Base-by-base conservation (phyloP, 1,140 invertebrate genomes). In the Muscidifurax raptorellus region DNA sequence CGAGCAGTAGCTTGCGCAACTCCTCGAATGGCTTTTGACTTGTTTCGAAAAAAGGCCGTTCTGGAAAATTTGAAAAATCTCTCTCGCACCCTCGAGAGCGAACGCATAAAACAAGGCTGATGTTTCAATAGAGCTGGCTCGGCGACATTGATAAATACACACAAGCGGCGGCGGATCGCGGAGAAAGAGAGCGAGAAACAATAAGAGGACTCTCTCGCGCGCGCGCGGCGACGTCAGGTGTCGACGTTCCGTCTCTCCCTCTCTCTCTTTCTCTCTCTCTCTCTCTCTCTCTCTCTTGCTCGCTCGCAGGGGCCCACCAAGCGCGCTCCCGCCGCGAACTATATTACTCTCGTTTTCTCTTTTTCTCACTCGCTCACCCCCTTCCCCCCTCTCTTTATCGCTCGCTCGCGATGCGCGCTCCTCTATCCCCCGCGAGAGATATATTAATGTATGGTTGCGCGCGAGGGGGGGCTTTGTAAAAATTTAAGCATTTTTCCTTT, bases 311-410 rank as follows among this genome's bases (percentile, higher is more conserved):
- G 40, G 74, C 74, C 74, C 74, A 76, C 74, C 74, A 76, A 76
- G 74, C 40, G 40, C 32, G 74, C 74, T 76, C 74, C 74, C 74
- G 74, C 40, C 36, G 74, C 25, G 74, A 76, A 76, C 74, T 15
- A 27, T 76, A 76, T 76, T 76, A 47, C 74, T 76, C 74, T 76
- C 74, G n/a, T 76, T 76, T 76, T 76, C 74, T 76, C 74, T 76
- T 76, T 76, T 76, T 76, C 74, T 76, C 74, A 47, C 74, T 76
- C 40, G 4, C 30, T 7, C 71, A 1, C 13, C 15, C 15, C 22
- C 59, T 64, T n/a, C 64, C 22, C 2, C 66, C 15, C 13, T 9
- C 18, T 12, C 66, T 67, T 67, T 28, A 28, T 67, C 66, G 66
- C 27, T 13, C 25, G 7, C 66, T 2, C 52, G 52, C 7, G 52